Evolutionary conservation across 2,888 invertebrate species (phyloP), one percentile per base, ranked within the genome.

Genomic region (Pheosia tremula): DNA sequence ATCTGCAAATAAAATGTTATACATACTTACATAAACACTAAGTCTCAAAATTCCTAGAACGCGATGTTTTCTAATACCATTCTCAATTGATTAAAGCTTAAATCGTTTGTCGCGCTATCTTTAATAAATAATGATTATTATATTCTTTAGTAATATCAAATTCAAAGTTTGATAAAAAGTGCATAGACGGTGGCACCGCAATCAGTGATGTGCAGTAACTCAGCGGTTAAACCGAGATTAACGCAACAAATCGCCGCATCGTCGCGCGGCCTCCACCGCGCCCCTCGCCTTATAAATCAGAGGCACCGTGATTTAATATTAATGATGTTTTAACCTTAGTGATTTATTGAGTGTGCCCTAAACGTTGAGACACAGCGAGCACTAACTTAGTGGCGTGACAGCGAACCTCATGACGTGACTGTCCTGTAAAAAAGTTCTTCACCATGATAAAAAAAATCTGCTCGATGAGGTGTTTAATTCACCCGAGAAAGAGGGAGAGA

Each of bases 281-380:
- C 71, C 84, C 88, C 86, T 82, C 78, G 79, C 79, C 76, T 77
- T 78, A 85, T 89, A 89, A 88, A 90, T 90, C 91, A 88, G 78
- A 69, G 73, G 71, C 77, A 70, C 80, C 82, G 79, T 91, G 93
- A 93, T 93, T 92, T 91, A 92, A 93, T 93, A 93, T 93, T 93
- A 93, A 93, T 93, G 93, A 91, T 88, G 89, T 90, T 92, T 92
- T 92, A 93, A 92, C 93, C 90, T 90, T 88, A 90, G 88, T 92
- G 93, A 93, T 93, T 93, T 93, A 93, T 92, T 82, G 82, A 66
- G 64, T 53, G 56, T 79, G 87, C 80, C 65, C n/a, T 74, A 80
- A 47, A 9, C 11, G 11, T 47, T 4, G 5, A 4, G n/a, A 47
- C 9, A 11, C 11, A 5, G 47, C 11, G 47, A 47, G n/a, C 2